Conservation (phyloP, 1,140 invertebrate genomes). For the Parapsyche elsis region DNA sequence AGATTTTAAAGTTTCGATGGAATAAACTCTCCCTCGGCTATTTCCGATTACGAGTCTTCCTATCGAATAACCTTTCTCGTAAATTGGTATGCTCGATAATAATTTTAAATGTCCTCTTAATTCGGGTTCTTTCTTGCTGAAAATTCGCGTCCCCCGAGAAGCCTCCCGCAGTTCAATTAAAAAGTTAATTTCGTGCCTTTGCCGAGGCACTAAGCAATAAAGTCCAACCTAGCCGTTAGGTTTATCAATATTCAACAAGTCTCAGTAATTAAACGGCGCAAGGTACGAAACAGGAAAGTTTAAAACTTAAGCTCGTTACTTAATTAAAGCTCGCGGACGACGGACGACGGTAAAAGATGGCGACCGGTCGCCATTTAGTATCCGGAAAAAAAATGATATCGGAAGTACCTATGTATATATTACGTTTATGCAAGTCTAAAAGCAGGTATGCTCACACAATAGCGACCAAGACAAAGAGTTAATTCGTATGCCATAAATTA, state of each 20-base stretch:
- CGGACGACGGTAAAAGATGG: not conserved
- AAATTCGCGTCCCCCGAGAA: too few species aligned
- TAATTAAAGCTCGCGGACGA: not conserved
- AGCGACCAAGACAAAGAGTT: too few species aligned
- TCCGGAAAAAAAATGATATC: not conserved
- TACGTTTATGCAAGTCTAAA: not conserved
- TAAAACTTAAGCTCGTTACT: slow-evolving; percentile 19
- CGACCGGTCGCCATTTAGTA: not conserved
- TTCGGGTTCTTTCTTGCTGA: too few species aligned
- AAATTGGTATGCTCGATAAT: too few species aligned
- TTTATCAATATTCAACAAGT: slow-evolving; percentile 29
- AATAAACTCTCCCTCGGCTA: too few species aligned
- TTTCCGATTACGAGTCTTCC: too few species aligned
- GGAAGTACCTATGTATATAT: not conserved
- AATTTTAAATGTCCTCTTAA: too few species aligned
- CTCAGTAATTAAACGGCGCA: slow-evolving; percentile 16
- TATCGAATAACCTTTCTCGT: too few species aligned
- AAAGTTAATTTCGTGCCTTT: slow-evolving; percentile 6
- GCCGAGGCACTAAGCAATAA: not conserved
- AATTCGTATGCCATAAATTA: too few species aligned
- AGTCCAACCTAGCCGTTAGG: not conserved
- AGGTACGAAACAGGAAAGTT: slow-evolving; percentile 12
- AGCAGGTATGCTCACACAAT: not conserved
- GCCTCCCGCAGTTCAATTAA: slow-evolving; percentile 6
- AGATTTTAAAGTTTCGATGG: too few species aligned